A percentile compares a stretch with the other conserved stretches of the same genome.
These are phyloP conservation scores for Sinocyclocheilus anophthalmus DNA, from an alignment of 2,113 vertebrate genomes.

Conservation along the genomic window DNA sequence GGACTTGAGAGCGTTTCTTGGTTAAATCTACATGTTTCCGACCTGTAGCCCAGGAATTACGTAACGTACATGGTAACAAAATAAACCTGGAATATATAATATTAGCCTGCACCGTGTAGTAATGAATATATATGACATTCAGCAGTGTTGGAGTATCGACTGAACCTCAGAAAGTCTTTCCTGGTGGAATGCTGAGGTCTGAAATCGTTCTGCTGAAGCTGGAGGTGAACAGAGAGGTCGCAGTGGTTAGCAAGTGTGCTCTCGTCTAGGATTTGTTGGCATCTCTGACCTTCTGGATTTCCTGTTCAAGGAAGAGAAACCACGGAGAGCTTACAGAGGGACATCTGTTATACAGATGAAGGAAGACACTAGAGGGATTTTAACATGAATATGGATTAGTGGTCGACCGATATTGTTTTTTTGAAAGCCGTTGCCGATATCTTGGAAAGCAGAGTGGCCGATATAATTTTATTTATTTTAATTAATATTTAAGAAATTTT, in stretches of 20 bases:
- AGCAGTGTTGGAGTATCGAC: neutral
- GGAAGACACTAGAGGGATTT: neutral
- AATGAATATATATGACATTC: neutral
- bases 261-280: constrained; percentile 70
- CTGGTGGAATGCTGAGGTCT: constrained; percentile 68
- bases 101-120: neutral
- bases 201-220: constrained; percentile 53
- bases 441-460: too few relatives aligned
- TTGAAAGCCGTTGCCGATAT: too few relatives aligned
- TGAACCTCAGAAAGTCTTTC: constrained; percentile 13
- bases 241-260: neutral
- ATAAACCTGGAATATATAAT: neutral
- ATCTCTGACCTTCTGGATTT: constrained; percentile 83
- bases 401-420: too few relatives aligned
- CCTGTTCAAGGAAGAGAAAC: constrained; percentile 69
- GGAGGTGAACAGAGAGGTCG: constrained; percentile 56
- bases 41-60: neutral
- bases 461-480: too few relatives aligned
- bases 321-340: too few relatives aligned
- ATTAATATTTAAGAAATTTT: too few relatives aligned
- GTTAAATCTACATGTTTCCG: neutral
- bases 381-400: too few relatives aligned
- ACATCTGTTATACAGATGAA: neutral
- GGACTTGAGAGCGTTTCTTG: constrained; percentile 2
- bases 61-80: neutral